A percentile compares a stretch with the other conserved stretches of the same genome.
phyloP scores from a whole-genome alignment of 2,113 vertebrate species.

The Hystrix brachyura region DNA sequence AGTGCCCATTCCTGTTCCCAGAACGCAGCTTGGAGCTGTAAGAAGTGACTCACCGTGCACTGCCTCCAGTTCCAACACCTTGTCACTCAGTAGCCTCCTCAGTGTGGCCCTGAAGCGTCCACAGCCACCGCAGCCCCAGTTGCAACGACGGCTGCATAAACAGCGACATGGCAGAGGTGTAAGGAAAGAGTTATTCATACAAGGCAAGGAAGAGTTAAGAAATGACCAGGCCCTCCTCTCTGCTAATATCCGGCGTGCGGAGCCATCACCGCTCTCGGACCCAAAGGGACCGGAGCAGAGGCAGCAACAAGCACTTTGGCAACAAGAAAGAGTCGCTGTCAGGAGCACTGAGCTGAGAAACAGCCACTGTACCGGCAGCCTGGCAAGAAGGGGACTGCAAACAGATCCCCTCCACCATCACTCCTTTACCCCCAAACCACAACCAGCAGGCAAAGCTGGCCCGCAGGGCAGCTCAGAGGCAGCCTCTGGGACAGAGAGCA shows the following conservation, averaged over 20 bases:
- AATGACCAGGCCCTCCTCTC: background rate
- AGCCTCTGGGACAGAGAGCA: background rate
- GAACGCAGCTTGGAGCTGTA: background rate
- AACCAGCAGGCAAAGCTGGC: background rate
- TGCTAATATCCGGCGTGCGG: background rate
- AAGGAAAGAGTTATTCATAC: background rate
- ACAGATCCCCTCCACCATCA: background rate
- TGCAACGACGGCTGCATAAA: background rate
- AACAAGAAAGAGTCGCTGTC: background rate
- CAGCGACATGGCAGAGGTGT: background rate
- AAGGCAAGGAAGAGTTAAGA: background rate
- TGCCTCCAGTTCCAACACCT: background rate
- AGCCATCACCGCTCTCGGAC: background rate
- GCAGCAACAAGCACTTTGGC: background rate
- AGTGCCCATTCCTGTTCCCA: background rate
- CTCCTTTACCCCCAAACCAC: background rate
- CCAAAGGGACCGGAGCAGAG: background rate
- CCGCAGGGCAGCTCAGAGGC: background rate
- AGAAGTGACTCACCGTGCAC: background rate
- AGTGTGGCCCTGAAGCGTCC: background rate
- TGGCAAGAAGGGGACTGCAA: background rate
- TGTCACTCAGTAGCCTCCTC: background rate
- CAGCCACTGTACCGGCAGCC: background rate
- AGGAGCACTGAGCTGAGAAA: background rate
- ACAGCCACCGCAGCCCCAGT: background rate